Conservation (phyloP, 2,888 invertebrate genomes). For the Rhingia campestris region DNA sequence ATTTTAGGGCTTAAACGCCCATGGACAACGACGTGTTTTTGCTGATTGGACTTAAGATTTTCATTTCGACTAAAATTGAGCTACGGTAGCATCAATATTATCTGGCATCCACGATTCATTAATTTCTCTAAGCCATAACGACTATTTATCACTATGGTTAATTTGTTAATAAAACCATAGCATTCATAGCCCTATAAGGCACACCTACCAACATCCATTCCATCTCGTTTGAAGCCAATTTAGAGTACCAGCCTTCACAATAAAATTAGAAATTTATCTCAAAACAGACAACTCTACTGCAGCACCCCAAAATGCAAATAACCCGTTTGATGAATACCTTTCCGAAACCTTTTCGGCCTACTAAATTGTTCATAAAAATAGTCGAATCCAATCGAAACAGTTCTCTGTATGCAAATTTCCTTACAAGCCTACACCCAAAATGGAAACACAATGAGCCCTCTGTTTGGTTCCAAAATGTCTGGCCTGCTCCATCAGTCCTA, state of each 20-base stretch:
- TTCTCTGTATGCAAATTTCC: conserved; percentile 17
- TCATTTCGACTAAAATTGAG: too few species aligned
- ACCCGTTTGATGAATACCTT: background rate
- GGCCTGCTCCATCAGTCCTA: conserved; percentile 37
- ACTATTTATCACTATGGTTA: too few species aligned
- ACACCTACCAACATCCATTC: background rate
- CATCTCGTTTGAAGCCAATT: background rate
- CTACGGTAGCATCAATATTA: too few species aligned
- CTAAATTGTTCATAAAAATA: conserved; percentile 5
- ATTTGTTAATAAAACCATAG: too few species aligned
- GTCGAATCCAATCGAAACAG: background rate
- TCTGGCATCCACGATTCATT: too few species aligned
- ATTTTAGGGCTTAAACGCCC: too few species aligned
- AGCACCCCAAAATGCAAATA: background rate
- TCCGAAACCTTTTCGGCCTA: background rate
- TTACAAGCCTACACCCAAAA: background rate
- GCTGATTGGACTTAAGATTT: too few species aligned
- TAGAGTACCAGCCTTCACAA: background rate
- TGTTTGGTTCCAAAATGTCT: conserved; percentile 63
- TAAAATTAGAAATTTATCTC: background rate
- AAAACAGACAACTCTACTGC: background rate
- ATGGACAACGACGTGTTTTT: too few species aligned
- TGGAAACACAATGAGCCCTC: background rate
- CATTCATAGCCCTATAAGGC: background rate
- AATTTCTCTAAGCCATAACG: too few species aligned